Base-by-base conservation (phyloP, 2,113 vertebrate species). In the Vulpes vulpes region DNA sequence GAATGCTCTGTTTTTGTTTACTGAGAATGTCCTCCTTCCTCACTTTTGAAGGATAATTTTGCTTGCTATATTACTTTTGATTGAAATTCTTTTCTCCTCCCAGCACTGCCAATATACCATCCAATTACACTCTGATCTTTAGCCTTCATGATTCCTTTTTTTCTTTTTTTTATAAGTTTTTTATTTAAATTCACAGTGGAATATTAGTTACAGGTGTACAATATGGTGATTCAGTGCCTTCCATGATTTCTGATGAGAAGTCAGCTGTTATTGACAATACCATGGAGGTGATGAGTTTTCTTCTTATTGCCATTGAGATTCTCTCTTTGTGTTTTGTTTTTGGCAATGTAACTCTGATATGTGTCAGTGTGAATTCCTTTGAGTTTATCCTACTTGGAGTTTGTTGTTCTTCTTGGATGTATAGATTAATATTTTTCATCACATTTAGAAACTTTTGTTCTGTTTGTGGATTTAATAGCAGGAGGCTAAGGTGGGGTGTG, bases 381-480 rank as follows among this genome's bases (percentile, higher is more conserved):
- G 43, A 43, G 43, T 43, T 43, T 43, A 43, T 43, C 43, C 43
- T 43, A 43, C 43, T 43, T 43, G 43, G 43, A 43, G 43, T 43
- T 43, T 43, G 43, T 43, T 43, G 43, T 43, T 43, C 43, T 43
- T 43, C 6, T 43, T 43, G 43, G 43, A 43, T 43, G 43, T 43
- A 43, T 43, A 43, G 43, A 43, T 43, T 43, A 43, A 43, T 43
- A 43, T 43, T 43, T 43, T 43, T 43, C 43, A 43, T 35, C 43
- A 43, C 43, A 43, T 43, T 43, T 43, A 43, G 43, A 43, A 43
- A 43, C 43, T 43, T 43, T 43, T 43, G 43, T 43, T 43, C 43
- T 89, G 11, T 79, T 82, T 20, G 59, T 35, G 1, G 43, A 82
- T 97, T 98, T 98, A 98, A 97, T 98, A 62, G 79, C 43, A 82